Conservation (phyloP, 2,888 invertebrate genomes). For the Acanthosepion lycidas region DNA sequence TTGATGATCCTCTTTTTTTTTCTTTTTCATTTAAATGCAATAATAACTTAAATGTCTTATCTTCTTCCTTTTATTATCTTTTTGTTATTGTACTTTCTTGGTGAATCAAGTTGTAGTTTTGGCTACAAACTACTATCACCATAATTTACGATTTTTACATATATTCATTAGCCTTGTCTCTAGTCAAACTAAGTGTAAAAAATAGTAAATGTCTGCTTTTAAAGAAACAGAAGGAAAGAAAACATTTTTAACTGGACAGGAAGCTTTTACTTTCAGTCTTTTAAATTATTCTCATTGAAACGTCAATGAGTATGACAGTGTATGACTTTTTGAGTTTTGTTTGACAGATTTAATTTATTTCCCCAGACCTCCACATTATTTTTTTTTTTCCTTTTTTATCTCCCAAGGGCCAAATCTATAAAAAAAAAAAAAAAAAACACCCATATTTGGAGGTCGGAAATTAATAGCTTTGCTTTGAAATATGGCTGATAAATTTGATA, state of each 20-base stretch:
- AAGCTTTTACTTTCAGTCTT: not conserved
- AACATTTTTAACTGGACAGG: not conserved
- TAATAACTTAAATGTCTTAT: not conserved
- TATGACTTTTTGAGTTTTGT: no score
- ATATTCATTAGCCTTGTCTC: not conserved
- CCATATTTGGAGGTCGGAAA: not conserved
- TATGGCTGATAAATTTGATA: constrained; percentile 33
- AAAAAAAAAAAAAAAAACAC: no score
- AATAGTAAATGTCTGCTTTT: not conserved
- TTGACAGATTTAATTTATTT: not conserved
- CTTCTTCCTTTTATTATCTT: not conserved
- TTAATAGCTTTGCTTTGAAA: not conserved
- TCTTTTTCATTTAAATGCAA: no score
- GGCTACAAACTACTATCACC: not conserved
- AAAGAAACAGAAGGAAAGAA: not conserved
- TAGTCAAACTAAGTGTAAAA: not conserved
- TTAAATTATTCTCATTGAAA: not conserved
- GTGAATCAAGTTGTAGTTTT: not conserved
- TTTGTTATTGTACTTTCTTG: not conserved
- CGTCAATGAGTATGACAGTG: not conserved
- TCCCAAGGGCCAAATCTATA: not conserved
- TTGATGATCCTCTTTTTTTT: not conserved
- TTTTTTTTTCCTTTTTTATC: not conserved
- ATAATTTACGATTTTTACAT: not conserved
- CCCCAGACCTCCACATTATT: not conserved